Conservation (phyloP, 92 coral and sea anemone genomes). For the Scolanthus callimorphus region DNA sequence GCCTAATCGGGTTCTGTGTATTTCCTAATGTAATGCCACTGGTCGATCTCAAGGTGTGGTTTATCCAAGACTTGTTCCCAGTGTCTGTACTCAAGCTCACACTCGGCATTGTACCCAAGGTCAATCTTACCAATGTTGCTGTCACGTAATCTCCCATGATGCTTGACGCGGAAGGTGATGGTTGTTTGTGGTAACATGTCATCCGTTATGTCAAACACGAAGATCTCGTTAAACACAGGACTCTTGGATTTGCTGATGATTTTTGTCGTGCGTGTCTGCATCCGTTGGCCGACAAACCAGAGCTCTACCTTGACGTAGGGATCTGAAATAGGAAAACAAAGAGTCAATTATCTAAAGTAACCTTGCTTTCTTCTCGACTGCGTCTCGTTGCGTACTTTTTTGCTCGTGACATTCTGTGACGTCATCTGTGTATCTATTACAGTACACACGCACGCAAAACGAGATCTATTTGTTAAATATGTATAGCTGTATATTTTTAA, state of each 20-base stretch:
- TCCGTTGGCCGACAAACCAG: constrained; percentile 50
- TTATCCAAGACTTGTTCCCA: constrained; percentile 93
- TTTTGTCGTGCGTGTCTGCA: constrained; percentile 70
- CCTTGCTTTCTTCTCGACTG: too few species aligned
- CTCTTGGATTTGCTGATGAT: constrained; percentile 43
- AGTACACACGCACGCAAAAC: too few species aligned
- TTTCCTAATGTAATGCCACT: constrained; percentile 68
- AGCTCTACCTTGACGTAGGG: constrained; percentile 82
- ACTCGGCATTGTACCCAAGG: constrained; percentile 82
- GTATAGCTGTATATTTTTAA: too few species aligned
- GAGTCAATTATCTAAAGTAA: too few species aligned
- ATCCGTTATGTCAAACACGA: constrained; percentile 65
- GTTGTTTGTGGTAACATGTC: constrained; percentile 89
- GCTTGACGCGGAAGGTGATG: constrained; percentile 70
- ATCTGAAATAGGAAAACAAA: constrained; percentile 51
- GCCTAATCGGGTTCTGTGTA: not conserved
- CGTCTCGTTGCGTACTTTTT: too few species aligned
- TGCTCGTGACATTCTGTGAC: too few species aligned
- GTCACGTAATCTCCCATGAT: constrained; percentile 64
- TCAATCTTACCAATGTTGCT: constrained; percentile 62
- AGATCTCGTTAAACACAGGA: constrained; percentile 71
- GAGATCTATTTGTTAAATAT: too few species aligned
- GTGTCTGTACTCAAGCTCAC: constrained; percentile 88
- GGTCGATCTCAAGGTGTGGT: constrained; percentile 82
- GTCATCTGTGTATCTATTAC: too few species aligned